Evolutionary conservation across 2,113 vertebrate species (phyloP).

Genomic region (Mystacornis crossleyi): DNA sequence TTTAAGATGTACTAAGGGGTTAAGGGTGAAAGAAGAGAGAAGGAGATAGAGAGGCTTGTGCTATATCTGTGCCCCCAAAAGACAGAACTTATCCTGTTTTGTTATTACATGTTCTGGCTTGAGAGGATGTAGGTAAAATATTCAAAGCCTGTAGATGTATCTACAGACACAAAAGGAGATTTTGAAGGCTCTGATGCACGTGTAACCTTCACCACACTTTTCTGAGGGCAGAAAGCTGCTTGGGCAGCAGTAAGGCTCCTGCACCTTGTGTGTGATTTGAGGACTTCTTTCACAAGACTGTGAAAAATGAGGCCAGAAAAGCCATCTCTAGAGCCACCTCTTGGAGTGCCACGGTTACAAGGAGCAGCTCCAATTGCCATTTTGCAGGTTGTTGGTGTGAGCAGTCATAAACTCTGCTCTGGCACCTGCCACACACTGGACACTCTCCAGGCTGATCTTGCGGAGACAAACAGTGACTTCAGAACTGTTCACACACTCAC

Average conservation of each 20-base stretch:
- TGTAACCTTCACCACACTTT: not conserved
- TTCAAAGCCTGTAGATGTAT: not conserved
- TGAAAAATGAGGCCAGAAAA: not conserved
- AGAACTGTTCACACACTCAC: not conserved
- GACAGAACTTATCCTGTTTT: not conserved
- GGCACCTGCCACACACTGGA: not conserved
- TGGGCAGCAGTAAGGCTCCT: not conserved
- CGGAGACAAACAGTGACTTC: not conserved
- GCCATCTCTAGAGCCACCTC: not conserved
- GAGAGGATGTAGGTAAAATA: not conserved
- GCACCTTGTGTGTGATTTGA: not conserved
- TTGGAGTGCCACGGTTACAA: not conserved
- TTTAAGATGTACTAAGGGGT: not conserved
- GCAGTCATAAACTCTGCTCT: not conserved
- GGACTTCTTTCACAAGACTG: not conserved
- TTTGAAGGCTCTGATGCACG: not conserved
- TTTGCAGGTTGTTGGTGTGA: not conserved
- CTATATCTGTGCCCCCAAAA: not conserved
- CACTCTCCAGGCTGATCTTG: not conserved
- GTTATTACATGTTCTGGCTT: not conserved
- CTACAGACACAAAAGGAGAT: not conserved
- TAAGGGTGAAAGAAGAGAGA: not conserved
- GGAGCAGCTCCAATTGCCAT: not conserved
- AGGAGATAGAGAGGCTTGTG: not conserved
- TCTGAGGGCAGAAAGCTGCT: not conserved